These are phyloP conservation scores for Stichodactyla mertensii DNA, from an alignment of 64 coral and sea anemone species.

Conservation along the genomic window DNA sequence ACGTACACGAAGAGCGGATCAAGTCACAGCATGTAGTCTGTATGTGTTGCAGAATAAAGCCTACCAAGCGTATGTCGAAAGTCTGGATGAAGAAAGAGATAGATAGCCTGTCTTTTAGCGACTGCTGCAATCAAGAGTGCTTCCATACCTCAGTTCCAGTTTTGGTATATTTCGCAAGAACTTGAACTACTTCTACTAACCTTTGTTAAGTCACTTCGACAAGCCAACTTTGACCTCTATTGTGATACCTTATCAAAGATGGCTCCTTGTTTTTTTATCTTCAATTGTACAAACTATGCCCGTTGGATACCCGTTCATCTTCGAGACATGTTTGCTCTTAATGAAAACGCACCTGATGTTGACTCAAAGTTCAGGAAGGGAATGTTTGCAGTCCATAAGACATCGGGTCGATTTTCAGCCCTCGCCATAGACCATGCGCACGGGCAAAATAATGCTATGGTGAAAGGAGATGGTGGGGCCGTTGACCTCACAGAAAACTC, in stretches of 20 bases:
- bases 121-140: constrained; percentile 11
- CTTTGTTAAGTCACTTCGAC: constrained; percentile 24
- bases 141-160: constrained; percentile 33
- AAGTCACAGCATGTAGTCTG: constrained; percentile 26
- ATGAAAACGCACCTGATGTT: too few relatives aligned
- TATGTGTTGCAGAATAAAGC: constrained; percentile 30
- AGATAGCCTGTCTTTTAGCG: background rate
- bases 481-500: too few relatives aligned
- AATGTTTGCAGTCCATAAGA: too few relatives aligned
- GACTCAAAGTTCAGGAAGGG: too few relatives aligned
- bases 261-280: too few relatives aligned
- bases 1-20: constrained; percentile 19
- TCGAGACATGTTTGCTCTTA: too few relatives aligned
- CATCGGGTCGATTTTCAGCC: too few relatives aligned
- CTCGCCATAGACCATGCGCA: too few relatives aligned
- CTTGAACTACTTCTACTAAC: constrained; percentile 32
- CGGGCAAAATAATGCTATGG: too few relatives aligned
- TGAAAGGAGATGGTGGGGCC: too few relatives aligned
- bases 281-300: background rate
- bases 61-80: constrained; percentile 13
- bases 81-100: background rate
- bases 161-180: constrained; percentile 21
- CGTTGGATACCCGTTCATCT: too few relatives aligned
- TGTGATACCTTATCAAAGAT: background rate
- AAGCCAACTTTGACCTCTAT: constrained; percentile 26